A percentile compares a stretch with the other conserved stretches of the same genome.
Evolutionary conservation across 2,113 vertebrate species (phyloP).

Genomic region (Clinocottus analis): DNA sequence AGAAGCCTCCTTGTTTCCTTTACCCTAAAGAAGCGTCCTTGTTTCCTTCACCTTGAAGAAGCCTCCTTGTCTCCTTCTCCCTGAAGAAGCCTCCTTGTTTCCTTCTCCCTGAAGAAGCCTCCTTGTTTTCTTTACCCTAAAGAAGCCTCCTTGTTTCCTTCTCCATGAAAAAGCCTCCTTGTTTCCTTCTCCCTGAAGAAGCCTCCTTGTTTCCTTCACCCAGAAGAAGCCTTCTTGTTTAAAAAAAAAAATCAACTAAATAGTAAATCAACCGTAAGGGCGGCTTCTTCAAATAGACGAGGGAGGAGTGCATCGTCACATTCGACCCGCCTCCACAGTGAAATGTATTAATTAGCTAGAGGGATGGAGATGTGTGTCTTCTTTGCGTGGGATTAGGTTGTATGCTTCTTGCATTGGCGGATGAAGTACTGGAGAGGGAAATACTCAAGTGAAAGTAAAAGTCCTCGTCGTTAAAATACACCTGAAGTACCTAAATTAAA

Average conservation of each 20-base stretch:
- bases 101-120: conserved; percentile 16
- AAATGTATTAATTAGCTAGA: conserved; percentile 14
- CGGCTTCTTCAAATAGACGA: conserved; percentile 3
- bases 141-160: conserved; percentile 16
- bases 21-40: too few relatives aligned
- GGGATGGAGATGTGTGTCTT: conserved; percentile 14
- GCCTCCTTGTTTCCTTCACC: conserved; percentile 6
- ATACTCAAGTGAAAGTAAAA: neutral
- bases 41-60: conserved; percentile 18
- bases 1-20: too few relatives aligned
- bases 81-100: conserved; percentile 26
- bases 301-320: conserved; percentile 12
- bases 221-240: too few relatives aligned
- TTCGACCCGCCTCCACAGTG: conserved; percentile 36
- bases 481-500: neutral
- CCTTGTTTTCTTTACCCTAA: too few relatives aligned
- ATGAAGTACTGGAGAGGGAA: neutral
- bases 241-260: too few relatives aligned
- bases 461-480: neutral
- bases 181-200: conserved; percentile 19
- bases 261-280: conserved; percentile 4
- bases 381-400: conserved; percentile 8
- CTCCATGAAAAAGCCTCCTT: conserved; percentile 18
- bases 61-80: conserved; percentile 8
- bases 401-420: neutral